These are phyloP conservation scores for Pygathrix nemaeus DNA, from an alignment of 2,113 vertebrate species.

Conservation along the genomic window DNA sequence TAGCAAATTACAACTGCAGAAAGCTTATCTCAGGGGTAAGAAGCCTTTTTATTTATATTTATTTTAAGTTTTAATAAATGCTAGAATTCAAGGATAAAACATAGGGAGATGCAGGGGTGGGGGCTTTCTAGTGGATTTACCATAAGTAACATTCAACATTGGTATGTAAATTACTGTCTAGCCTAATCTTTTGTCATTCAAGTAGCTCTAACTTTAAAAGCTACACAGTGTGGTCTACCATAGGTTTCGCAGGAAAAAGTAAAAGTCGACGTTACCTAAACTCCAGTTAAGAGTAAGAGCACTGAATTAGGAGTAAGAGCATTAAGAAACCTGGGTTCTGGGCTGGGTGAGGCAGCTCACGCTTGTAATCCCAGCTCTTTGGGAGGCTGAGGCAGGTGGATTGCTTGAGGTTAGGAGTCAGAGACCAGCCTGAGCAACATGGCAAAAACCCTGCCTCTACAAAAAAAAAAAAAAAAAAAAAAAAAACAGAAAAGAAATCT, in stretches of 20 bases:
- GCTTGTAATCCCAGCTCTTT: neutral
- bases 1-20: conserved; percentile 55
- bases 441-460: too few species aligned
- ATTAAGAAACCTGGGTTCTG: neutral
- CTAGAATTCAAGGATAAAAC: conserved; percentile 27
- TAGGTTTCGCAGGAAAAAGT: conserved; percentile 10
- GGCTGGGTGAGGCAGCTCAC: neutral
- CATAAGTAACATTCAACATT: neutral
- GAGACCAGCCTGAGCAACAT: too few species aligned
- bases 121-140: neutral
- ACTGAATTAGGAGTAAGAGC: too few species aligned
- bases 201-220: conserved; percentile 3
- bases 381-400: too few species aligned
- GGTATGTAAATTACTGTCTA: conserved; percentile 26
- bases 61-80: conserved; percentile 59
- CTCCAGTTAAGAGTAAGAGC: neutral
- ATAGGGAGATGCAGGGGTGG: neutral
- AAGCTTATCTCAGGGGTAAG: conserved; percentile 56
- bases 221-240: neutral
- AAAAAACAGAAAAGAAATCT: too few species aligned
- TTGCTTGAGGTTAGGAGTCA: too few species aligned
- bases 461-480: too few species aligned
- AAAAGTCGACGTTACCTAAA: neutral
- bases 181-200: conserved; percentile 23
- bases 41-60: conserved; percentile 17